phyloP scores from a whole-genome alignment of 2,113 vertebrate genomes.

The Odontesthes bonariensis region DNA sequence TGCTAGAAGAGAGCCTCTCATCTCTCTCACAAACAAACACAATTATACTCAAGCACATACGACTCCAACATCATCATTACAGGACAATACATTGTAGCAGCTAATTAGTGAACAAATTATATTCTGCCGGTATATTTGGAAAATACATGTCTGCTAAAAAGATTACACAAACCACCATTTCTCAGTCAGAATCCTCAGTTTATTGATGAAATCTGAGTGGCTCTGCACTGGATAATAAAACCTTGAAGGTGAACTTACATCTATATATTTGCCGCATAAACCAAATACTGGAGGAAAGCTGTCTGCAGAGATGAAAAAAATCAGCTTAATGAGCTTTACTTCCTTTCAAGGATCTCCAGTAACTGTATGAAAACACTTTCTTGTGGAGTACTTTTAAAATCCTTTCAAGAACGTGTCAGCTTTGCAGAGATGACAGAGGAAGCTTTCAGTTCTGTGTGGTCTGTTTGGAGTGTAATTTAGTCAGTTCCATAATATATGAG shows the following conservation, averaged over 20 bases:
- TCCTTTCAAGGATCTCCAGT: slow-evolving; percentile 14
- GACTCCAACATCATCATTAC: slow-evolving; percentile 42
- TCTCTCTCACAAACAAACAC: neutral
- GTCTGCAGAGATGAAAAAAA: neutral
- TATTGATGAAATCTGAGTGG: slow-evolving; percentile 9
- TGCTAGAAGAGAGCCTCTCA: slow-evolving; percentile 28
- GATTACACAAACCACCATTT: slow-evolving; percentile 1
- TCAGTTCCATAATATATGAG: neutral
- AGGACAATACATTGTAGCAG: slow-evolving; percentile 37
- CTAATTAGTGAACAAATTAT: slow-evolving; percentile 31
- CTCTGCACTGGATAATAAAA: neutral
- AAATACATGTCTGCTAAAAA: neutral
- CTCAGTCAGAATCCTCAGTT: neutral
- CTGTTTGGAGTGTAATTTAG: neutral
- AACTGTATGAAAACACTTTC: neutral
- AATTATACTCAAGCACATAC: neutral
- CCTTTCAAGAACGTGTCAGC: slow-evolving; percentile 20
- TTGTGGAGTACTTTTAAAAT: neutral
- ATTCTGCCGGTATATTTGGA: slow-evolving; percentile 25
- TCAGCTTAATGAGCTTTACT: slow-evolving; percentile 14
- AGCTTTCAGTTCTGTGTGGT: neutral
- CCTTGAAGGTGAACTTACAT: slow-evolving; percentile 24
- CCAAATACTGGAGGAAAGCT: slow-evolving; percentile 4
- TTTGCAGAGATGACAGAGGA: slow-evolving; percentile 8
- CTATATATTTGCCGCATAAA: slow-evolving; percentile 28